Evolutionary conservation across 2,113 vertebrate species (phyloP).

Genomic region (Gavialis gangeticus): DNA sequence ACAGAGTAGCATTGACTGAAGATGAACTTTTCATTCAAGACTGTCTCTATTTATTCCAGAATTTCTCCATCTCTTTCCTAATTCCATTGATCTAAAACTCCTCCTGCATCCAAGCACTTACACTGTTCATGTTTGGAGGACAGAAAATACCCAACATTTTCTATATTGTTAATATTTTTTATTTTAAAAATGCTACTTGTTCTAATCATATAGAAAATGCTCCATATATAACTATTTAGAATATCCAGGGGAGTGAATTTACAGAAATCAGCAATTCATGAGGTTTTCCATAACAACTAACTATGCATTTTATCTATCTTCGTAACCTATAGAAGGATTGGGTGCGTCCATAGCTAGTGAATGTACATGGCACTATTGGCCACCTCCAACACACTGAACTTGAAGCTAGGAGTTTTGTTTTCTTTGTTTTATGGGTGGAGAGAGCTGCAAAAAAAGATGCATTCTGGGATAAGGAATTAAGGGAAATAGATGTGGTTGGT

Average conservation of each 20-base stretch:
- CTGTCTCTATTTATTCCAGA: rapidly evolving
- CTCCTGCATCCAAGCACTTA: neutral
- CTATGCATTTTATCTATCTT: neutral
- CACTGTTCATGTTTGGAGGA: neutral
- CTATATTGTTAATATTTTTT: neutral
- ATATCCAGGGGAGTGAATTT: rapidly evolving
- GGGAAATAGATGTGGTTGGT: neutral
- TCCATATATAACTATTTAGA: neutral
- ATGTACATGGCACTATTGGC: neutral
- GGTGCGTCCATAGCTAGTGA: neutral
- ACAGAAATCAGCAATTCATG: neutral
- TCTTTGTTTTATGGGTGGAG: neutral
- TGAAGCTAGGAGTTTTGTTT: neutral
- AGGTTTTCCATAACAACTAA: neutral
- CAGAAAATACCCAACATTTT: neutral
- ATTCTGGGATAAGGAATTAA: neutral
- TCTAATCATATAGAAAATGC: neutral
- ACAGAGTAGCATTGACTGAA: neutral
- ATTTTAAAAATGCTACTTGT: neutral
- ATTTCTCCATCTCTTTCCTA: neutral
- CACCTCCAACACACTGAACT: neutral
- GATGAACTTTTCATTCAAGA: neutral
- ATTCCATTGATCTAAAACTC: neutral
- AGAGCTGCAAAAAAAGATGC: neutral
- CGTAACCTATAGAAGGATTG: neutral